Evolutionary conservation across 2,888 invertebrate species (phyloP).

Genomic region (Ctenicera cuprea): DNA sequence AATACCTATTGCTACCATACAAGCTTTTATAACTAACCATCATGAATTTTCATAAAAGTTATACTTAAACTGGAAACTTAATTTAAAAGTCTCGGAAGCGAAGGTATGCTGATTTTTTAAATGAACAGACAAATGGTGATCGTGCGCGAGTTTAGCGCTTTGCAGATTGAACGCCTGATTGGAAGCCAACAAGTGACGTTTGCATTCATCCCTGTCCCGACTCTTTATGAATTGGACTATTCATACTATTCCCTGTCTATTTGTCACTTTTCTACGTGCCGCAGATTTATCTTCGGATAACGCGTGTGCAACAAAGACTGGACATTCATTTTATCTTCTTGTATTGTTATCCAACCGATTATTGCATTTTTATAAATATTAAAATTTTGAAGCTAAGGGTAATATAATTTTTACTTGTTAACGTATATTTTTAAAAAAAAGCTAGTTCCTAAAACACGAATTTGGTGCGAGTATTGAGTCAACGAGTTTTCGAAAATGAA

Average conservation of each 20-base stretch:
- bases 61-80: too few relatives aligned
- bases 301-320: slow-evolving; percentile 1
- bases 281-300: slow-evolving; percentile 61
- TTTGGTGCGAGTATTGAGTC: too few relatives aligned
- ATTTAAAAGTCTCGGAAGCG: neutral
- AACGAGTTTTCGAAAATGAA: too few relatives aligned
- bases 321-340: neutral
- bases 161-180: slow-evolving; percentile 63
- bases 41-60: too few relatives aligned
- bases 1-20: too few relatives aligned
- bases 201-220: slow-evolving; percentile 64
- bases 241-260: slow-evolving; percentile 64
- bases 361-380: too few relatives aligned
- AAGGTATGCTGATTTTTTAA: slow-evolving; percentile 55
- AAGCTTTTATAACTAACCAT: too few relatives aligned
- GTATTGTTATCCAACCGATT: neutral
- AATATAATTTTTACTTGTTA: too few relatives aligned
- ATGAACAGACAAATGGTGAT: slow-evolving; percentile 63
- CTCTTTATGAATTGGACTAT: slow-evolving; percentile 64
- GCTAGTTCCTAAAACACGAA: too few relatives aligned
- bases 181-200: slow-evolving; percentile 64
- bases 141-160: slow-evolving; percentile 63
- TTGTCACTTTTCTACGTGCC: slow-evolving; percentile 65
- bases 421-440: too few relatives aligned
- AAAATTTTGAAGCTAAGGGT: too few relatives aligned